Conservation (phyloP, 2,797 vertebrate genomes). For the Anas bernieri region DNA sequence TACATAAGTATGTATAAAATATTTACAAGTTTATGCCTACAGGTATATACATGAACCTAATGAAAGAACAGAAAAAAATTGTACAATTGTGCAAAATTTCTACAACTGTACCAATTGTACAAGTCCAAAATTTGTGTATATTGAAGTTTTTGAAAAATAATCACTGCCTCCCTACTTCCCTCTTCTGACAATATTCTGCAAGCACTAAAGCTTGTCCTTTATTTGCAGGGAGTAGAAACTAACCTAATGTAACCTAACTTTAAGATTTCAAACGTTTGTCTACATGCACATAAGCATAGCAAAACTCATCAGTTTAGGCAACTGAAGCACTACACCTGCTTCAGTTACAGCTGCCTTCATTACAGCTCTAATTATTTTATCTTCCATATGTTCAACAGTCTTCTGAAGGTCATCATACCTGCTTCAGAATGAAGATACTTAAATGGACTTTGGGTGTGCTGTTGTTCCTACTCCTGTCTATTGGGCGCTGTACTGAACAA, state of each 20-base stretch:
- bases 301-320: background rate
- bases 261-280: background rate
- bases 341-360: background rate
- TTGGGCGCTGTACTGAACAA: constrained; percentile 54
- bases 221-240: background rate
- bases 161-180: background rate
- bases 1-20: background rate
- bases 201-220: background rate
- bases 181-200: background rate
- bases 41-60: background rate
- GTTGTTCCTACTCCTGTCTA: constrained; percentile 82
- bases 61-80: background rate
- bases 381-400: constrained; percentile 36
- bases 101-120: background rate
- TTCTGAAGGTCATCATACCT: background rate
- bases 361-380: background rate
- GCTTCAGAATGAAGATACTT: constrained; percentile 82
- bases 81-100: no score
- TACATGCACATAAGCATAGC: fast-evolving
- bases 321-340: background rate
- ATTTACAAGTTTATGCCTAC: background rate
- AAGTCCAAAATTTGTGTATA: background rate
- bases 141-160: background rate
- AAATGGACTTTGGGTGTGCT: constrained; percentile 85
- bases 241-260: background rate